Evolutionary conservation across 2,797 vertebrate genomes (phyloP).

Genomic region (Astyanax mexicanus): DNA sequence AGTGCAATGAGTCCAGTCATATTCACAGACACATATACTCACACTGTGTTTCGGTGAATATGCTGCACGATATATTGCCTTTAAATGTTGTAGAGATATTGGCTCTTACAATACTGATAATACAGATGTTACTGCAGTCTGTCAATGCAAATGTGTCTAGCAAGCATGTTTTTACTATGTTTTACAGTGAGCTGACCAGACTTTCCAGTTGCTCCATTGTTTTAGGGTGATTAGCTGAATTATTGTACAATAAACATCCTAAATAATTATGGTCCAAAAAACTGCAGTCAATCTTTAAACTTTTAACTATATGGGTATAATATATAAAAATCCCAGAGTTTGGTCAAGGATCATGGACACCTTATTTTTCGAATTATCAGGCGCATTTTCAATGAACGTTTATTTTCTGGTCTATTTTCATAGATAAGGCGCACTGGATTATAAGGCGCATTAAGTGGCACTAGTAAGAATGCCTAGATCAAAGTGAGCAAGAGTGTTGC

Average conservation of each 20-base stretch:
- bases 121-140: not conserved
- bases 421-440: too few species aligned
- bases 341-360: conserved; percentile 23
- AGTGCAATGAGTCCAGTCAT: not conserved
- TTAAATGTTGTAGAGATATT: not conserved
- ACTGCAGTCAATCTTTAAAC: too few species aligned
- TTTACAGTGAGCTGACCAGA: not conserved
- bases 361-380: too few species aligned
- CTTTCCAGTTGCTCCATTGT: not conserved
- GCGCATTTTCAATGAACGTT: too few species aligned
- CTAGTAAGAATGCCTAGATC: too few species aligned
- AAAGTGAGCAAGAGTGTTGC: too few species aligned
- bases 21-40: not conserved
- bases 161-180: not conserved
- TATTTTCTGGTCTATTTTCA: too few species aligned
- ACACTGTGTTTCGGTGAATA: too few species aligned
- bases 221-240: not conserved
- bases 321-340: too few species aligned
- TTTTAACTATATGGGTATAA: too few species aligned
- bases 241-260: not conserved
- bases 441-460: too few species aligned
- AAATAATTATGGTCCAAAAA: not conserved
- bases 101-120: not conserved
- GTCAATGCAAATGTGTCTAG: not conserved
- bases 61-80: not conserved